Evolutionary conservation across 2,113 vertebrate species (phyloP), one percentile per base, ranked within the genome.

Genomic region (Sebastes fasciatus): DNA sequence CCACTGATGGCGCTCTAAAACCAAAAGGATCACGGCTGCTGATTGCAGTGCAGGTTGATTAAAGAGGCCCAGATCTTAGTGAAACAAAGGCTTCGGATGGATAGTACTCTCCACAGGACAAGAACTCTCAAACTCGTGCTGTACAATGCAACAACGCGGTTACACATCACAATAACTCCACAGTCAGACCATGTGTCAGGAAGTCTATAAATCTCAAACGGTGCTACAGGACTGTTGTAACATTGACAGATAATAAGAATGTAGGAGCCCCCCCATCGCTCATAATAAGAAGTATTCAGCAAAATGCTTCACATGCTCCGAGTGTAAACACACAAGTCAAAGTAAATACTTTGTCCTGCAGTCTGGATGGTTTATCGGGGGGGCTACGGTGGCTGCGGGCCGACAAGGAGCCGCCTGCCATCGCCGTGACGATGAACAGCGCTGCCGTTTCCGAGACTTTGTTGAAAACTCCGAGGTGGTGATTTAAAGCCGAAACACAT

Each of bases 381-480:
- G 26, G 19, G 14, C 74, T n/a, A 61, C 4, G 51, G 55, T 40
- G 68, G 64, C 70, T 23, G n/a, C 26, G 19, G 9, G 46, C 74
- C 84, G 78, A 42, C 61, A 64, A 70, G 14, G 45, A 73, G 62
- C 17, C 43, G 63, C 55, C 42, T 80, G 52, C 77, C 60, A 58
- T 64, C 3, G 19, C 21, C 8, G 21, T 82, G 85, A 93, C 77
- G 74, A 69, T 74, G 67, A 89, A 63, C 86, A 92, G 88, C 1
- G 64, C 80, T 61, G 62, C 65, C 8, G 26, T 64, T 79, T 86
- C 79, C 58, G 34, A 84, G 45, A 82, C 85, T 62, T 61, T 75
- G 89, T 81, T 86, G 80, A 84, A 84, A 86, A 75, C 66, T 62
- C 19, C 0, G 46, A 76, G 68, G 51, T 3, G 43, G 17, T 34